Evolutionary conservation across 2,113 vertebrate genomes (phyloP), one percentile per base, ranked within the genome.

Genomic region (Charadrius vociferus): DNA sequence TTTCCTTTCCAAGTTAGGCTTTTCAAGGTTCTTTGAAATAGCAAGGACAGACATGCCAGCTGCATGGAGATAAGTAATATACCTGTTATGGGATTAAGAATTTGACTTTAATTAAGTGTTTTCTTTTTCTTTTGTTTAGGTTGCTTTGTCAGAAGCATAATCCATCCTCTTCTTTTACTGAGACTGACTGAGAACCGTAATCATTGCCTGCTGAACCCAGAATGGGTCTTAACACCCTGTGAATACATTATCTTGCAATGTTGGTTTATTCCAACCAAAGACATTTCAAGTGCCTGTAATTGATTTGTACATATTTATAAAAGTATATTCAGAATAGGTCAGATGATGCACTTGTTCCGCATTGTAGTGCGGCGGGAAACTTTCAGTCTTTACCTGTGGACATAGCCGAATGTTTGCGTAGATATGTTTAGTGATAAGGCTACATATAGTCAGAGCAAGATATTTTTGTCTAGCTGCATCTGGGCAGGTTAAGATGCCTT

Each of bases 211-310:
- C 98, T 99, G 98, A 98, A 97, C 98, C 98, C 98, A 97, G 97
- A 97, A 94, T 91, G 98, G 98, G 98, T 98, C 98, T 98, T 98
- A 97, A 98, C 96, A 96, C 98, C 98, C 98, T 99, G 98, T 99
- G 99, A 99, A 99, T 98, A 98, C 98, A 97, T 98, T 98, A 98
- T 97, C 98, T 98, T 98, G 98, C 98, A 99, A 99, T 96, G 99
- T 99, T 99, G 99, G 99, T 98, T 99, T 98, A 99, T 98, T 99
- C 99, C 99, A 99, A 99, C 99, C 99, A 99, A 99, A 99, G 99
- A 99, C 99, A 98, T 99, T 99, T 99, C 98, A 99, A 99, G 99
- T 99, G 99, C 99, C 99, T 99, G 99, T 99, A 99, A 99, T 98
- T 98, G 99, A 99, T 98, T 98, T 99, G 99, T 99, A 99, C 98